These are phyloP conservation scores for Meta bourneti DNA, from an alignment of 2,888 invertebrate species.

Conservation along the genomic window DNA sequence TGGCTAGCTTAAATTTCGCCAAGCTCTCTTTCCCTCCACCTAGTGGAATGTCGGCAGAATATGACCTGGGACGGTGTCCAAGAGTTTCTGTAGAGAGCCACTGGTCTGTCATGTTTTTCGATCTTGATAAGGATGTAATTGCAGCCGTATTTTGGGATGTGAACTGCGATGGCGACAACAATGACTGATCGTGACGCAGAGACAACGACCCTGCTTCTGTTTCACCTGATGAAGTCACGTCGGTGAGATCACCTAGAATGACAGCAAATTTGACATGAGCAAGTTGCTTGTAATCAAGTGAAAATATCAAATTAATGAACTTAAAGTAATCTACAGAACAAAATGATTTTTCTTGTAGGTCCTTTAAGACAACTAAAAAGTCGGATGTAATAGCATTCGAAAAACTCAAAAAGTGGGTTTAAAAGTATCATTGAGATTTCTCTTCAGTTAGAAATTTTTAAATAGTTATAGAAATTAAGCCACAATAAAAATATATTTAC, in stretches of 20 bases:
- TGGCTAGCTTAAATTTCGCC: constrained; percentile 41
- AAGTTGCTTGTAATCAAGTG: background rate
- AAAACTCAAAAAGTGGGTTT: too few relatives aligned
- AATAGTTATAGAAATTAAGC: too few relatives aligned
- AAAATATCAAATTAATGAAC: background rate
- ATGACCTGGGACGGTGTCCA: constrained; percentile 71
- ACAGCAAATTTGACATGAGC: background rate
- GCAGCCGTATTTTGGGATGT: constrained; percentile 25
- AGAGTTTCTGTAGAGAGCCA: constrained; percentile 66
- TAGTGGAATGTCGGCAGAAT: constrained; percentile 69
- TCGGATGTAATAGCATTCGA: too few relatives aligned
- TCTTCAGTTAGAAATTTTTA: too few relatives aligned
- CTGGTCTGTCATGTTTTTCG: constrained; percentile 60
- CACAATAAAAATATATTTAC: too few relatives aligned
- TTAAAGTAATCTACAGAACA: background rate
- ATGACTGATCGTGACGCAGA: constrained; percentile 37
- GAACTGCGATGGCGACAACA: constrained; percentile 54
- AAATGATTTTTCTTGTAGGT: background rate
- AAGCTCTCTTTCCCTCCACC: constrained; percentile 61
- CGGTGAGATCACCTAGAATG: constrained; percentile 66
- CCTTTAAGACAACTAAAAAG: too few relatives aligned
- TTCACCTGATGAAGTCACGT: constrained; percentile 69
- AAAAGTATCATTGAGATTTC: too few relatives aligned
- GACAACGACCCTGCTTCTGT: constrained; percentile 49
- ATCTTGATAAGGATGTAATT: constrained; percentile 9